These are phyloP conservation scores for Sarotherodon lohbergeri DNA, from an alignment of 2,113 vertebrate genomes.

Conservation along the genomic window DNA sequence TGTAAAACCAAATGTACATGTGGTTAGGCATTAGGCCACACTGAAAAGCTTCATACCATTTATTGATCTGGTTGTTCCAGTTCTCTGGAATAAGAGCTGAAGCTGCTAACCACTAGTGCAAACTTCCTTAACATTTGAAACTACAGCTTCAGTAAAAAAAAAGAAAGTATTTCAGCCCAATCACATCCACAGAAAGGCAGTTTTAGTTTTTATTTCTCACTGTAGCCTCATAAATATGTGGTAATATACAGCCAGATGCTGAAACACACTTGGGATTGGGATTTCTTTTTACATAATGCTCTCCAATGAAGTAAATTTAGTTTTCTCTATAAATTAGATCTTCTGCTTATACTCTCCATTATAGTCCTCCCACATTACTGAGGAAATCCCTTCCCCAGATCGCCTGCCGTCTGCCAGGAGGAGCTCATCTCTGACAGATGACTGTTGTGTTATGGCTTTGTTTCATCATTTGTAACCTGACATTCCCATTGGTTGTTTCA, in stretches of 20 bases:
- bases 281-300: background rate
- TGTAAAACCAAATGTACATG: constrained; percentile 58
- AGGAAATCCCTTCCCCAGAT: constrained; percentile 39
- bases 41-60: constrained; percentile 3
- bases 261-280: background rate
- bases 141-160: background rate
- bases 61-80: background rate
- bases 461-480: constrained; percentile 31
- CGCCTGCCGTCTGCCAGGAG: background rate
- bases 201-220: background rate
- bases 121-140: background rate
- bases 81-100: background rate
- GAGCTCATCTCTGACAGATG: constrained; percentile 26
- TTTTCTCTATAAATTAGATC: background rate
- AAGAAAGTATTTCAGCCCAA: background rate
- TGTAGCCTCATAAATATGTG: background rate
- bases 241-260: background rate
- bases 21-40: constrained; percentile 18
- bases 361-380: constrained; percentile 4
- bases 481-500: constrained; percentile 2
- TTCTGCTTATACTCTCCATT: background rate
- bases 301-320: background rate
- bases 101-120: background rate
- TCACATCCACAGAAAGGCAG: background rate
- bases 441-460: constrained; percentile 8